phyloP scores from a whole-genome alignment of 2,888 invertebrate genomes.

The Iphiclides podalirius region DNA sequence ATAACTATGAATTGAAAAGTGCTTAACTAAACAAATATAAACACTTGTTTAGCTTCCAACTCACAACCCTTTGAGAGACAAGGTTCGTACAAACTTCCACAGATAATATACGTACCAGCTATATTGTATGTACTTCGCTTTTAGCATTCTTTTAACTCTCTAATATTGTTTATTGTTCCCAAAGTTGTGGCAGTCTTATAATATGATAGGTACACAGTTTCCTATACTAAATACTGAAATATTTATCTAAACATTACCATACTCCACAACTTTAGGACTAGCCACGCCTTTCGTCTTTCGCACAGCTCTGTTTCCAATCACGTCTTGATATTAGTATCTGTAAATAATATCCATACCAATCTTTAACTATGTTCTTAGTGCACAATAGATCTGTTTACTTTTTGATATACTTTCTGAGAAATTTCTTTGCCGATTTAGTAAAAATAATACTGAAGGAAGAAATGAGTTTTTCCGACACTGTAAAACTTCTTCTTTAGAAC shows the following conservation, averaged over 20 bases:
- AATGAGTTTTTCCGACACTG: background rate
- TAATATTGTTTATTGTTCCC: background rate
- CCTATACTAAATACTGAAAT: no score
- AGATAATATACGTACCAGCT: slow-evolving; percentile 50
- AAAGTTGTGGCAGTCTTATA: slow-evolving; percentile 8
- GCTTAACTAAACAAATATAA: slow-evolving; percentile 10
- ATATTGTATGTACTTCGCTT: slow-evolving; percentile 46
- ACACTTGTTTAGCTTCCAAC: background rate
- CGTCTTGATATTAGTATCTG: slow-evolving; percentile 17
- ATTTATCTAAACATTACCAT: no score
- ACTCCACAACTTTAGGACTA: slow-evolving; percentile 8
- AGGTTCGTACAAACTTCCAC: slow-evolving; percentile 56
- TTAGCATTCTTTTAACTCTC: slow-evolving; percentile 32
- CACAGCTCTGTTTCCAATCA: slow-evolving; percentile 14
- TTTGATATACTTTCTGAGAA: slow-evolving; percentile 2
- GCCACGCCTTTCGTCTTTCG: slow-evolving; percentile 8
- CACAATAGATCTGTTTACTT: slow-evolving; percentile 14
- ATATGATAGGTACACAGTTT: no score
- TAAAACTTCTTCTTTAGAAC: no score
- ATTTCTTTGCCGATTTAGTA: slow-evolving; percentile 17
- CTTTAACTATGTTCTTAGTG: background rate
- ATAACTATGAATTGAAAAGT: slow-evolving; percentile 10
- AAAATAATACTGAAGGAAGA: slow-evolving; percentile 7
- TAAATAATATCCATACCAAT: slow-evolving; percentile 27
- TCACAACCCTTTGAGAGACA: slow-evolving; percentile 57